These are phyloP conservation scores for Diogma glabrata DNA, from an alignment of 2,888 invertebrate species.

Conservation along the genomic window DNA sequence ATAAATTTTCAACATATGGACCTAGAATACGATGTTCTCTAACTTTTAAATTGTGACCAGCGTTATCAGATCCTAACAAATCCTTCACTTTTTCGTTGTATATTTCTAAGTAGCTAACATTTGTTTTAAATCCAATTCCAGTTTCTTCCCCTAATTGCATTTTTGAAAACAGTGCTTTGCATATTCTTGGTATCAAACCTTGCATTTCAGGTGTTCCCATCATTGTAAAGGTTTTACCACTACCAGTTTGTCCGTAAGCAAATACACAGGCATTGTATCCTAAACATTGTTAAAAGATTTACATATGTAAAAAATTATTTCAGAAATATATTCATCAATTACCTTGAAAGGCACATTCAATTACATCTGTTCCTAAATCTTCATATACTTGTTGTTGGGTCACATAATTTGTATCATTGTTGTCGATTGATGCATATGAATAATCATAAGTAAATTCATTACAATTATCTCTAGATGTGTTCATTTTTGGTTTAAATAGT, in stretches of 20 bases:
- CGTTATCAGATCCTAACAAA: conserved; percentile 45
- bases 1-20: conserved; percentile 77
- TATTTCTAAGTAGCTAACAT: conserved; percentile 77
- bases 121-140: conserved; percentile 72
- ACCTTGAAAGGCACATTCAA: conserved; percentile 63
- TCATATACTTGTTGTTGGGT: conserved; percentile 70
- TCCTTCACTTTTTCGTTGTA: conserved; percentile 76
- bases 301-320: background rate
- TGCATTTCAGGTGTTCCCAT: conserved; percentile 71
- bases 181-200: conserved; percentile 77
- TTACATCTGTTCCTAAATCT: conserved; percentile 60
- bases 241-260: conserved; percentile 85
- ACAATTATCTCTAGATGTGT: conserved; percentile 45
- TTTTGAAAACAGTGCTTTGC: conserved; percentile 67
- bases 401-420: conserved; percentile 56
- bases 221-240: conserved; percentile 87
- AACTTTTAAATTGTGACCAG: conserved; percentile 59
- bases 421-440: conserved; percentile 76
- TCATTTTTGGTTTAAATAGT: conserved; percentile 54
- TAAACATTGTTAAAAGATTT: conserved; percentile 17
- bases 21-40: conserved; percentile 70
- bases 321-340: conserved; percentile 26
- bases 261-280: conserved; percentile 81
- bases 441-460: conserved; percentile 85
- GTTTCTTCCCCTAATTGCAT: conserved; percentile 72